Percentiles rank a stretch among this genome's conserved stretches.
These are phyloP conservation scores for Chlorodrepanis virens DNA, from an alignment of 2,113 vertebrate species.

Conservation along the genomic window DNA sequence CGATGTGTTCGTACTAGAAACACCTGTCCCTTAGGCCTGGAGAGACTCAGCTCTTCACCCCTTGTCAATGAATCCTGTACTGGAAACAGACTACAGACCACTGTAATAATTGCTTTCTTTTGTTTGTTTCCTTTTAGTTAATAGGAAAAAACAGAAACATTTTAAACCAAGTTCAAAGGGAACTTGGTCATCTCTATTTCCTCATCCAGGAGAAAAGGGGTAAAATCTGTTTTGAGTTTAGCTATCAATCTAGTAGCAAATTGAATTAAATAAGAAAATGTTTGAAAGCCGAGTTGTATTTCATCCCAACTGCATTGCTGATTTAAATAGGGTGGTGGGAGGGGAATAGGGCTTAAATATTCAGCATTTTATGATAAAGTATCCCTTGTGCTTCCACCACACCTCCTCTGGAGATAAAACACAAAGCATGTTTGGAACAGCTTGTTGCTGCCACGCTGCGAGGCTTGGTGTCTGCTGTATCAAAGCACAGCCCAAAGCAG, in stretches of 20 bases:
- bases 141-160: constrained; percentile 22
- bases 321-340: constrained; percentile 30
- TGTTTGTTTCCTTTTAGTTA: constrained; percentile 43
- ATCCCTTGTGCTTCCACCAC: not conserved
- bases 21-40: not conserved
- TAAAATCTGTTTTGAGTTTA: constrained; percentile 62
- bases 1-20: not conserved
- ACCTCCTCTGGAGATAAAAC: constrained; percentile 38
- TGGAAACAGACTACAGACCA: not conserved
- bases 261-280: constrained; percentile 65
- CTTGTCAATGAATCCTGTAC: not conserved
- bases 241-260: constrained; percentile 65
- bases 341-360: constrained; percentile 23
- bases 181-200: constrained; percentile 33
- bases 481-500: constrained; percentile 1
- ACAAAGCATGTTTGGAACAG: not conserved
- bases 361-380: constrained; percentile 49
- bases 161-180: constrained; percentile 40
- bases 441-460: not conserved
- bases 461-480: not conserved
- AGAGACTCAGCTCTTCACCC: not conserved
- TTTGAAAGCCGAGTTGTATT: constrained; percentile 65
- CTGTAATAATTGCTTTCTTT: constrained; percentile 20
- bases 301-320: constrained; percentile 38
- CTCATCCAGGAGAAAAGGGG: constrained; percentile 1